Base-by-base conservation (phyloP, 2,113 vertebrate species). In the Entosphenus tridentatus region DNA sequence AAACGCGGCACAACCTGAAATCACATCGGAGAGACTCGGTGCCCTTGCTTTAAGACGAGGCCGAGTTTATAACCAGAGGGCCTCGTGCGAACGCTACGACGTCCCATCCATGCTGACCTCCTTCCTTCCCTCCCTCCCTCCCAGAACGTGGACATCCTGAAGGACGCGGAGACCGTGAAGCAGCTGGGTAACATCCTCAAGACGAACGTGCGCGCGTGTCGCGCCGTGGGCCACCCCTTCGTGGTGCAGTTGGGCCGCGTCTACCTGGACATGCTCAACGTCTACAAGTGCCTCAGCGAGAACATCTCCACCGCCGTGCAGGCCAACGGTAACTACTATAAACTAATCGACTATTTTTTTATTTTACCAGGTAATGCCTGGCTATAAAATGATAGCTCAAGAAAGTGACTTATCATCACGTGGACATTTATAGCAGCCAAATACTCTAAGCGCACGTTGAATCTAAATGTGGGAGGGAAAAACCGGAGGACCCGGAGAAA, bases 261-360 rank as follows among this genome's bases (percentile, higher is more conserved):
- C 79, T 98, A 98, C 79, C 84, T 98, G 75, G 93, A 98, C 83
- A 98, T 98, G 93, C 85, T 98, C 75, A 98, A 98, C 74, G 91
- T 98, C 71, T 96, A 98, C 79, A 98, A 98, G 87, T 96, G 93
- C 89, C 91, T 98, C 78, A 98, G 93, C 79, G 93, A 98, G 82
- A 98, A 98, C 77, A 98, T 98, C 78, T 98, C 93, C 73, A 91
- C 93, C 78, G 91, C 90, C 77, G 96, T 96, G 76, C 91, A 98
- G 78, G 89, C 90, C 74, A 98, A 98, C 57, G 93, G 93, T 95
- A 79, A 78, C 76, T 70, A 57, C 13, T 69, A 57, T 67, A 39
- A 39, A 39, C 5, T 7, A 39, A 5, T 39, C 39, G 56, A 55
- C 57, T 71, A 56, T 56, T 65, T 58, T 69, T 72, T 56, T 11